Percentiles rank a stretch among this genome's conserved stretches.
Evolutionary conservation across 1,140 invertebrate genomes (phyloP).

Genomic region (Apolygus lucorum): DNA sequence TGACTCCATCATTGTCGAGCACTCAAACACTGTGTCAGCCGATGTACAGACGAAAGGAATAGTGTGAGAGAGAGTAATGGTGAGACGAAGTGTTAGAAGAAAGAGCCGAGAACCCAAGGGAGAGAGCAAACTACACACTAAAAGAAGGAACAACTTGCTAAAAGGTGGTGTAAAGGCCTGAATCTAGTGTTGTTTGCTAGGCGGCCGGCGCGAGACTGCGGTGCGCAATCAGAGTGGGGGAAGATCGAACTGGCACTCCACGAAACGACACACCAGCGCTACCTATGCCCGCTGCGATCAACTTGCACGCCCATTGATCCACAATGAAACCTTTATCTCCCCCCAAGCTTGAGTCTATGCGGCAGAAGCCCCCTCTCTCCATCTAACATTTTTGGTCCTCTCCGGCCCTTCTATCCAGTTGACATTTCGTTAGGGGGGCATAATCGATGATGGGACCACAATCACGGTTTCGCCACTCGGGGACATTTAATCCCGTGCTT

Average conservation of each 20-base stretch:
- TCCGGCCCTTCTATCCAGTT: too few relatives aligned
- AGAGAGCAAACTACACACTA: constrained; percentile 23
- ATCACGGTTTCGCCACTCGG: background rate
- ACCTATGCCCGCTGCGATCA: constrained; percentile 1
- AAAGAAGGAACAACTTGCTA: constrained; percentile 22
- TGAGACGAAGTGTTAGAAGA: background rate
- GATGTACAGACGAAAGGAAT: background rate
- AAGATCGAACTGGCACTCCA: constrained; percentile 13
- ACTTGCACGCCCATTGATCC: constrained; percentile 10
- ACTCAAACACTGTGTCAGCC: constrained; percentile 13
- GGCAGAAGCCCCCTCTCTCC: background rate
- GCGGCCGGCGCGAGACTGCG: constrained; percentile 21
- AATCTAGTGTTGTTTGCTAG: constrained; percentile 14
- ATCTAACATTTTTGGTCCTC: background rate
- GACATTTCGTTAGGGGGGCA: background rate
- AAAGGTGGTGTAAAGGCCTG: constrained; percentile 17
- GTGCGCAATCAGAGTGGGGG: constrained; percentile 16
- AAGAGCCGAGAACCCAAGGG: constrained; percentile 21
- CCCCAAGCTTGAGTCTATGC: constrained; percentile 3
- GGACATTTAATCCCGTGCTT: background rate
- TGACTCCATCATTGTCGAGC: constrained; percentile 29
- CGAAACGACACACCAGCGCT: constrained; percentile 14
- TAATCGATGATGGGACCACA: background rate
- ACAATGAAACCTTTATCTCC: background rate
- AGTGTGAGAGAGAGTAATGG: constrained; percentile 4